phyloP scores from a whole-genome alignment of 2,888 invertebrate species.

The Chelonus formosanus region DNA sequence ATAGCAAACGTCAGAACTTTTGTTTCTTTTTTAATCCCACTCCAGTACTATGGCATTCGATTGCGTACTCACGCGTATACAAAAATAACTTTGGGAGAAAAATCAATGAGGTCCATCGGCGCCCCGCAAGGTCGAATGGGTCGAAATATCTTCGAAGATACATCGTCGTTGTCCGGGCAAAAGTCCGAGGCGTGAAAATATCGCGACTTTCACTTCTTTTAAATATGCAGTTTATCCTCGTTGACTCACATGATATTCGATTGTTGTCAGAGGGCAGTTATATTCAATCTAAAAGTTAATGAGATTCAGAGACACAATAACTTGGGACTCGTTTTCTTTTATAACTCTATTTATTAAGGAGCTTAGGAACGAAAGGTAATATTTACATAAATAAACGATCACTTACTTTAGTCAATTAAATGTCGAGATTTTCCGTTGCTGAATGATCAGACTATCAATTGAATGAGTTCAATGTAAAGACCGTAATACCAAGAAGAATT shows the following conservation, averaged over 20 bases:
- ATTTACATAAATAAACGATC: no score
- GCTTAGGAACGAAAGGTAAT: no score
- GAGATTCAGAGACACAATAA: no score
- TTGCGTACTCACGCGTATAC: conserved; percentile 20
- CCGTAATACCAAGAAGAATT: no score
- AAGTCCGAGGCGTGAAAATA: conserved; percentile 38
- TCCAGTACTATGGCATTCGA: background rate
- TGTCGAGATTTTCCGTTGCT: no score
- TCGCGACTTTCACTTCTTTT: conserved; percentile 43
- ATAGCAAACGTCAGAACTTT: background rate
- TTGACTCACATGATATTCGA: conserved; percentile 22
- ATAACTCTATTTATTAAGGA: background rate
- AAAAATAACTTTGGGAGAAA: conserved; percentile 38
- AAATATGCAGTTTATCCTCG: conserved; percentile 16
- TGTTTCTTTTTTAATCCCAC: conserved; percentile 1
- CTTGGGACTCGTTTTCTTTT: conserved; percentile 10
- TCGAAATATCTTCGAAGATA: conserved; percentile 23
- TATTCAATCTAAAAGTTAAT: background rate
- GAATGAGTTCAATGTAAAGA: no score
- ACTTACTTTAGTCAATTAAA: no score
- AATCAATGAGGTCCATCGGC: conserved; percentile 31
- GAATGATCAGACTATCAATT: no score
- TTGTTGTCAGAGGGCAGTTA: background rate
- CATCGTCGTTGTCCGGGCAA: conserved; percentile 16
- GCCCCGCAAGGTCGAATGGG: conserved; percentile 28